Conservation (phyloP, 1,140 invertebrate genomes). For the Agrypnia vestita region DNA sequence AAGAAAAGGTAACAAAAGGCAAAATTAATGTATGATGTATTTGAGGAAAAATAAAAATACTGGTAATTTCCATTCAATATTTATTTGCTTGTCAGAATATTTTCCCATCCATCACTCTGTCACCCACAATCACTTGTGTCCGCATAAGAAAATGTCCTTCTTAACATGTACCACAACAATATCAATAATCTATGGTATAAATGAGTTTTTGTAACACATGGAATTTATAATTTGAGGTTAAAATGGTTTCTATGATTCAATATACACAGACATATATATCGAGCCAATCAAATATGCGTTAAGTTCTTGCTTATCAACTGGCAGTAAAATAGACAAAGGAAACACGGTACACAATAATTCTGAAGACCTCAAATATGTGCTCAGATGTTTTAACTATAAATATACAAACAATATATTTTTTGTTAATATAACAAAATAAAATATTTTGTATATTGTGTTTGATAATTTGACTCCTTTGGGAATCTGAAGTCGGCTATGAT, state of each 20-base stretch:
- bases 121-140: neutral
- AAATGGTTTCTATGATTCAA: conserved; percentile 16
- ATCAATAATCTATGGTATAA: conserved; percentile 36
- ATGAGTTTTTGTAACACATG: conserved; percentile 29
- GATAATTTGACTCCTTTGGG: no score
- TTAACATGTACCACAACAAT: conserved; percentile 37
- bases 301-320: no score
- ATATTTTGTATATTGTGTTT: no score
- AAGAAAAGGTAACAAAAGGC: neutral
- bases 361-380: no score
- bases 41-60: conserved; percentile 14
- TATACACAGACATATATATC: neutral
- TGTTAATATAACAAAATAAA: no score
- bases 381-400: no score
- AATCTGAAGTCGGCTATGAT: no score
- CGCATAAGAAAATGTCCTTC: conserved; percentile 8
- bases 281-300: no score
- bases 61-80: conserved; percentile 18
- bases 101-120: conserved; percentile 2
- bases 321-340: no score
- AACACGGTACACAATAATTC: no score
- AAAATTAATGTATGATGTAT: no score
- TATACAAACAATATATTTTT: no score
- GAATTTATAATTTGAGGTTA: conserved; percentile 37
- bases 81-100: conserved; percentile 41